Evolutionary conservation across 2,797 vertebrate species (phyloP).

Genomic region (Chiloscyllium punctatum): DNA sequence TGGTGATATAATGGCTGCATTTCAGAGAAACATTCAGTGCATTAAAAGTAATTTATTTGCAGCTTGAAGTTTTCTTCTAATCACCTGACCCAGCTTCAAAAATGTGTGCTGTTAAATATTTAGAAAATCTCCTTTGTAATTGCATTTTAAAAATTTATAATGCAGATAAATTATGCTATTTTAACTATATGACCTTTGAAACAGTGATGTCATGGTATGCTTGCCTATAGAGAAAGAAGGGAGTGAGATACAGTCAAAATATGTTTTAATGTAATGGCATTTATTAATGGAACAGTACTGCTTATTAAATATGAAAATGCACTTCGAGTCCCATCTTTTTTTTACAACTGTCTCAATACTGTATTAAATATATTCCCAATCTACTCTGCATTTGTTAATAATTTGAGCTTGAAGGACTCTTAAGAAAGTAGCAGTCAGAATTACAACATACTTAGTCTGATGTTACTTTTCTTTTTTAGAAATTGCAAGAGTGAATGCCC

Average conservation of each 20-base stretch:
- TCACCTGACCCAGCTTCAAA: constrained; percentile 30
- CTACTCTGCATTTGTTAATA: background rate
- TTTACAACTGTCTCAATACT: constrained; percentile 32
- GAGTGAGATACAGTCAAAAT: constrained; percentile 10
- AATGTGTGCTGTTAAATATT: constrained; percentile 37
- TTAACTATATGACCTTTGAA: constrained; percentile 39
- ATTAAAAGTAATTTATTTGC: constrained; percentile 33
- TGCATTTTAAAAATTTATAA: constrained; percentile 38
- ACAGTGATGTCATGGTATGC: constrained; percentile 15
- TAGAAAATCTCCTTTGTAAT: constrained; percentile 38
- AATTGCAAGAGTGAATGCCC: background rate
- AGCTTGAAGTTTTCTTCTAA: constrained; percentile 32
- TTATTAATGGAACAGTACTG: constrained; percentile 29
- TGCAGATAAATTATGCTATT: constrained; percentile 39
- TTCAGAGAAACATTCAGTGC: background rate
- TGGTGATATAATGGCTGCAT: background rate
- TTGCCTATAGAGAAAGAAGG: constrained; percentile 17
- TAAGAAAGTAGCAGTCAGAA: background rate
- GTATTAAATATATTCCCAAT: constrained; percentile 35
- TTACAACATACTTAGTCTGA: background rate
- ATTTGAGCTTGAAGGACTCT: background rate
- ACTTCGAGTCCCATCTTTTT: constrained; percentile 18
- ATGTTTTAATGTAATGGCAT: constrained; percentile 32
- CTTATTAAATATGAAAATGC: constrained; percentile 38
- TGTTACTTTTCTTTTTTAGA: background rate